These are phyloP conservation scores for Crenuchus spilurus DNA, from an alignment of 2,797 vertebrate species.

Conservation along the genomic window DNA sequence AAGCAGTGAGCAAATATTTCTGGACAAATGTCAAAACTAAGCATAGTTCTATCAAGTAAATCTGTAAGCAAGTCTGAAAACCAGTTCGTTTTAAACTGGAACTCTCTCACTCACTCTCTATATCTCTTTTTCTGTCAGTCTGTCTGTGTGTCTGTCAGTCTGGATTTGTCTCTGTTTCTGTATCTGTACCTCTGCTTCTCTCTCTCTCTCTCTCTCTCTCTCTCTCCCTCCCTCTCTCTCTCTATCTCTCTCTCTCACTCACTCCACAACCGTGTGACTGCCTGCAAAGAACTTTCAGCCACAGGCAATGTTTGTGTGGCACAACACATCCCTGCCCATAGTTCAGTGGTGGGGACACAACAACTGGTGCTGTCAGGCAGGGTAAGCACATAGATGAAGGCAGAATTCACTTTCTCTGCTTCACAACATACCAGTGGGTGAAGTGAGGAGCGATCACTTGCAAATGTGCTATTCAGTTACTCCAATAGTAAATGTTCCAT, in stretches of 20 bases:
- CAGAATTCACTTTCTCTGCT: conserved; percentile 5
- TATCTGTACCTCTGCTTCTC: not conserved
- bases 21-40: not conserved
- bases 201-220: conserved; percentile 1
- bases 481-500: conserved; percentile 33
- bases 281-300: conserved; percentile 16
- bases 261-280: not conserved
- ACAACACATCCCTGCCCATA: conserved; percentile 13
- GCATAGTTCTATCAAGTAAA: not conserved
- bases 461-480: conserved; percentile 21
- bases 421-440: conserved; percentile 8
- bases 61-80: not conserved
- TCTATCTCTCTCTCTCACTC: conserved; percentile 7
- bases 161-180: not conserved
- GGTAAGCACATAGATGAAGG: conserved; percentile 8
- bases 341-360: conserved; percentile 15
- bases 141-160: too few relatives aligned
- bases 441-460: conserved; percentile 27
- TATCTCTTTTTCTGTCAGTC: too few relatives aligned
- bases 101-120: too few relatives aligned
- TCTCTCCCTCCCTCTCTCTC: conserved; percentile 14
- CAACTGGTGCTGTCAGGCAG: conserved; percentile 3
- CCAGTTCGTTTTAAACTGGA: too few relatives aligned
- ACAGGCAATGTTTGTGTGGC: conserved; percentile 30
- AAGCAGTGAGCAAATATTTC: not conserved